Conservation (phyloP, 2,113 vertebrate species). For the Platichthys flesus region DNA sequence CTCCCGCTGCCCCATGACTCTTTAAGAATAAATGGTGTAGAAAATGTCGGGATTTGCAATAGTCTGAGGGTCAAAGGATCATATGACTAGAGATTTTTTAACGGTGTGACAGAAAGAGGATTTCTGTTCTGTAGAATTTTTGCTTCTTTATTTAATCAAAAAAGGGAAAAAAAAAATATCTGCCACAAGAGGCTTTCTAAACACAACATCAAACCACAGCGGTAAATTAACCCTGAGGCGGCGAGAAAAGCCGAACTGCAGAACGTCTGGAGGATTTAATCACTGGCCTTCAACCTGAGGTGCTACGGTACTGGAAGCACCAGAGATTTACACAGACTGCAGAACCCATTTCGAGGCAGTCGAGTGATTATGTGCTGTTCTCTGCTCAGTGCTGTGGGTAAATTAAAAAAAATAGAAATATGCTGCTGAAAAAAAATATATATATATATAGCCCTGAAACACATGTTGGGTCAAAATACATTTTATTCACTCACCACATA, state of each 20-base stretch:
- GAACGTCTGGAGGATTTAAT: conserved; percentile 9
- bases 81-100: too few relatives aligned
- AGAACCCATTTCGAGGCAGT: background rate
- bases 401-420: background rate
- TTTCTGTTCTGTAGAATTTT: too few relatives aligned
- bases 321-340: background rate
- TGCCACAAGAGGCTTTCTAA: too few relatives aligned
- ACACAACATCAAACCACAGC: background rate
- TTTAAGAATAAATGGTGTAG: too few relatives aligned
- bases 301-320: background rate
- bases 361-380: background rate
- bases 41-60: too few relatives aligned
- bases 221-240: background rate
- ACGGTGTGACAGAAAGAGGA: too few relatives aligned
- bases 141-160: background rate
- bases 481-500: background rate
- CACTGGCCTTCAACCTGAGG: background rate
- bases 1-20: too few relatives aligned
- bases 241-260: too few relatives aligned
- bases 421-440: background rate
- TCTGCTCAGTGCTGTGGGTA: background rate
- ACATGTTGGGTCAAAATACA: background rate
- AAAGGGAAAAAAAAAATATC: background rate
- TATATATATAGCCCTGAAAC: background rate
- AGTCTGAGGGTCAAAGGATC: too few relatives aligned